Conservation (phyloP, 2,797 vertebrate genomes). For the Passerculus sandwichensis region DNA sequence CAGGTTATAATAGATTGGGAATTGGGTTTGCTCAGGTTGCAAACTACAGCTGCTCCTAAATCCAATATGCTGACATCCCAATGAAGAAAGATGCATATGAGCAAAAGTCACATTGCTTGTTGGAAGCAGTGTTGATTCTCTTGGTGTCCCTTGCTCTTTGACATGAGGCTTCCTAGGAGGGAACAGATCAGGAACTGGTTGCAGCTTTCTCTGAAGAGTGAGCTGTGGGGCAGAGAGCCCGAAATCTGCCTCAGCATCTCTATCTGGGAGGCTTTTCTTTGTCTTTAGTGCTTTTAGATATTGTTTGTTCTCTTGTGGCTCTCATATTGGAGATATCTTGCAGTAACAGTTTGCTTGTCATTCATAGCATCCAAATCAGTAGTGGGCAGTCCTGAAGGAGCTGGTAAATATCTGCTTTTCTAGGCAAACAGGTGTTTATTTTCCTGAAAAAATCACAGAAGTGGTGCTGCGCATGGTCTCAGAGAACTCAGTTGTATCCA, state of each 20-base stretch:
- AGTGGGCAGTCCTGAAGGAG: not conserved
- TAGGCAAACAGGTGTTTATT: not conserved
- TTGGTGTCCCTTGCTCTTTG: not conserved
- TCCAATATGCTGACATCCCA: not conserved
- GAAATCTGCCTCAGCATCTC: not conserved
- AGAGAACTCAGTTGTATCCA: fast-evolving
- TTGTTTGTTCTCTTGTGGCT: not conserved
- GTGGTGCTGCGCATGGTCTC: not conserved
- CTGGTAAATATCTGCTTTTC: not conserved
- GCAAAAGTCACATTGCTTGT: not conserved
- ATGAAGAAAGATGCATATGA: not conserved
- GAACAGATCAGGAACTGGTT: not conserved
- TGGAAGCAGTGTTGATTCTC: not conserved
- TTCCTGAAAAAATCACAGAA: not conserved
- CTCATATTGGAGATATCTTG: not conserved
- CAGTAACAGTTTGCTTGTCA: not conserved
- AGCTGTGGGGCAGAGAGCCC: not conserved
- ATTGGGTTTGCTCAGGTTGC: not conserved
- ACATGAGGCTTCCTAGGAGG: not conserved
- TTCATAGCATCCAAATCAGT: not conserved
- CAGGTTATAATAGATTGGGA: not conserved
- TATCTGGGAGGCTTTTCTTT: not conserved
- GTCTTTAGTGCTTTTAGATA: not conserved
- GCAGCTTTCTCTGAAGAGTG: not conserved
- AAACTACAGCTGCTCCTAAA: not conserved